These are phyloP conservation scores for Hemicrepidius hirtus DNA, from an alignment of 2,888 invertebrate species.

Conservation along the genomic window DNA sequence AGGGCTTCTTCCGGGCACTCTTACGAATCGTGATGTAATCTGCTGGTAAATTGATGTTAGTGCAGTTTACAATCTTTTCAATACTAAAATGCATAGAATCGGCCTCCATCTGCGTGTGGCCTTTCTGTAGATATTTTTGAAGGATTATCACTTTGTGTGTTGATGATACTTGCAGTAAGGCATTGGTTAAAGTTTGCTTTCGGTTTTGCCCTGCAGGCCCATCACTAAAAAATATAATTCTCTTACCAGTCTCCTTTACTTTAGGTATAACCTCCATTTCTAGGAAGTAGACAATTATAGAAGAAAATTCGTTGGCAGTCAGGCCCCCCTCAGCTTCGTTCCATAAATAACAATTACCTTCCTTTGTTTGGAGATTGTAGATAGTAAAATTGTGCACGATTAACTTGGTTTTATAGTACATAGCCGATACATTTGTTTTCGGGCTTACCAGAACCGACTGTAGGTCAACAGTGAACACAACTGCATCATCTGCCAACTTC, in stretches of 20 bases:
- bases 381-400: slow-evolving; percentile 23
- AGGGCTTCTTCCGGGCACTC: slow-evolving; percentile 48
- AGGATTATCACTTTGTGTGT: slow-evolving; percentile 52
- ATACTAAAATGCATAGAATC: slow-evolving; percentile 60
- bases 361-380: slow-evolving; percentile 18
- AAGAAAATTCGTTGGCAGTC: neutral
- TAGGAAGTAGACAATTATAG: neutral
- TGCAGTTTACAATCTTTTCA: slow-evolving; percentile 54
- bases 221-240: slow-evolving; percentile 61
- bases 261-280: neutral
- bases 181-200: slow-evolving; percentile 58
- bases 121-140: slow-evolving; percentile 60
- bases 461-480: slow-evolving; percentile 19
- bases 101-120: slow-evolving; percentile 62
- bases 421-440: slow-evolving; percentile 14
- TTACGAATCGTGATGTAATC: slow-evolving; percentile 51
- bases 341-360: slow-evolving; percentile 18
- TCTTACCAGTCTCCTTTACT: neutral
- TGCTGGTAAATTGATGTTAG: slow-evolving; percentile 46
- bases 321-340: neutral
- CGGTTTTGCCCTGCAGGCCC: slow-evolving; percentile 60
- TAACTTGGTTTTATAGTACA: slow-evolving; percentile 29
- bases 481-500: neutral
- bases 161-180: slow-evolving; percentile 55
- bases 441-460: slow-evolving; percentile 27